These are phyloP conservation scores for Amitus sp. DNA, from an alignment of 2,888 invertebrate species.

Conservation along the genomic window DNA sequence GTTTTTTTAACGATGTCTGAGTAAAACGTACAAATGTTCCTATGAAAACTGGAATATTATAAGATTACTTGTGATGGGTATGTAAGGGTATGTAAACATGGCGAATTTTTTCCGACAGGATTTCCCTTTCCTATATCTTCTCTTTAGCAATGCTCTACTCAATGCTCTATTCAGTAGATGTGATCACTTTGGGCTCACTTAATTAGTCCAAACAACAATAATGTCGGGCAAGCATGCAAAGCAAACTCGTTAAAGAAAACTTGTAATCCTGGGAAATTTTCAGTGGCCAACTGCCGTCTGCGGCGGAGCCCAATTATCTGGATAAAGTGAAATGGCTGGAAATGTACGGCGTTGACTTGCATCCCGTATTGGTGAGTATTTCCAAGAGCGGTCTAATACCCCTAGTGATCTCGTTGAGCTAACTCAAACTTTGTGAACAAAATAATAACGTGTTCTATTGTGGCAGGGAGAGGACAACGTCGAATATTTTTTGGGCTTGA, in stretches of 20 bases:
- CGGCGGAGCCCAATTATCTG: slow-evolving; percentile 93
- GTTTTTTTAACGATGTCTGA: no score
- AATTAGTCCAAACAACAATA: no score
- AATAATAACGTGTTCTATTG: slow-evolving; percentile 9
- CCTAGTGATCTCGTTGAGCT: background rate
- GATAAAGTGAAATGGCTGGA: slow-evolving; percentile 99
- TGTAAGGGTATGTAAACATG: no score
- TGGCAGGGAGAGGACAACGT: slow-evolving; percentile 94
- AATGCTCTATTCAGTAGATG: no score
- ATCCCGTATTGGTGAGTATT: slow-evolving; percentile 89
- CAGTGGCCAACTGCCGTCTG: slow-evolving; percentile 89
- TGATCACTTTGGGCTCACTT: no score
- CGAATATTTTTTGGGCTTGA: slow-evolving; percentile 94
- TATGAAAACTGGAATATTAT: no score
- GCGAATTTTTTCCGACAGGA: no score
- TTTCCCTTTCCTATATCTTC: no score
- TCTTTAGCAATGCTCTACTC: no score
- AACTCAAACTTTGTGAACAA: background rate
- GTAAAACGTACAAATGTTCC: no score
- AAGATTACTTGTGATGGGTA: no score
- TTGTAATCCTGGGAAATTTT: slow-evolving; percentile 23
- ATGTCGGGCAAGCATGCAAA: no score
- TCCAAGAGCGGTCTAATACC: slow-evolving; percentile 23
- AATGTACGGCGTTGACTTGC: slow-evolving; percentile 97
- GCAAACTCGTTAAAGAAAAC: background rate